Evolutionary conservation across 2,888 invertebrate species (phyloP).

Genomic region (Orthosia cruda): DNA sequence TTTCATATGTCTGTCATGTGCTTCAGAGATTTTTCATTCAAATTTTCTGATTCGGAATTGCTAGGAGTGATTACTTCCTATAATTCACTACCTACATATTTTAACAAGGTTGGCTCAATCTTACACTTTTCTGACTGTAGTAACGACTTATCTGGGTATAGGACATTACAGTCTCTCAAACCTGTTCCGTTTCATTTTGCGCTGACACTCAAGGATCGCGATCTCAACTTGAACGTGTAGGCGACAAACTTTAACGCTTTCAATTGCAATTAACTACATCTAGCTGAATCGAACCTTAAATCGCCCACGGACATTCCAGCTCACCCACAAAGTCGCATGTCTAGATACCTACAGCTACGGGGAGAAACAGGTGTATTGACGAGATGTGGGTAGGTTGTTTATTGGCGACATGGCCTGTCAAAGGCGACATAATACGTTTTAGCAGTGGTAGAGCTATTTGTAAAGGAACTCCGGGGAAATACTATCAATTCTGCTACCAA

Average conservation of each 20-base stretch:
- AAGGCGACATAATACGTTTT: slow-evolving; percentile 20
- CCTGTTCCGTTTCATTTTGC: slow-evolving; percentile 31
- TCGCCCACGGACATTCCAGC: slow-evolving; percentile 67
- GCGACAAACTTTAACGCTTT: slow-evolving; percentile 55
- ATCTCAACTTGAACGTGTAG: slow-evolving; percentile 54
- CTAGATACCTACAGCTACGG: slow-evolving; percentile 60
- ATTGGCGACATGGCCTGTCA: slow-evolving; percentile 12
- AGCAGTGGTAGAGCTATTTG: background rate
- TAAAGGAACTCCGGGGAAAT: background rate
- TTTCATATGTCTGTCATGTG: slow-evolving; percentile 83
- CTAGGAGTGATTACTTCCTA: slow-evolving; percentile 69
- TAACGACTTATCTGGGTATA: background rate
- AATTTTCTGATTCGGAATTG: slow-evolving; percentile 80
- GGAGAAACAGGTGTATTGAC: slow-evolving; percentile 62
- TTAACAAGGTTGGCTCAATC: background rate
- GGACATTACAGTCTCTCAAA: slow-evolving; percentile 18
- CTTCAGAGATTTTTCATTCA: slow-evolving; percentile 81
- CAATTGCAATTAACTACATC: slow-evolving; percentile 60
- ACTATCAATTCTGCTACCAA: background rate
- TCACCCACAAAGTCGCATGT: slow-evolving; percentile 58
- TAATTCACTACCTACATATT: slow-evolving; percentile 62
- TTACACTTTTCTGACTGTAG: background rate
- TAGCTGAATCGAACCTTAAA: slow-evolving; percentile 56
- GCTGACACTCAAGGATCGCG: slow-evolving; percentile 33
- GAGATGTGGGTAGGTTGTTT: slow-evolving; percentile 42